Evolutionary conservation across 2,797 vertebrate species (phyloP).

Genomic region (Forpus xanthops): DNA sequence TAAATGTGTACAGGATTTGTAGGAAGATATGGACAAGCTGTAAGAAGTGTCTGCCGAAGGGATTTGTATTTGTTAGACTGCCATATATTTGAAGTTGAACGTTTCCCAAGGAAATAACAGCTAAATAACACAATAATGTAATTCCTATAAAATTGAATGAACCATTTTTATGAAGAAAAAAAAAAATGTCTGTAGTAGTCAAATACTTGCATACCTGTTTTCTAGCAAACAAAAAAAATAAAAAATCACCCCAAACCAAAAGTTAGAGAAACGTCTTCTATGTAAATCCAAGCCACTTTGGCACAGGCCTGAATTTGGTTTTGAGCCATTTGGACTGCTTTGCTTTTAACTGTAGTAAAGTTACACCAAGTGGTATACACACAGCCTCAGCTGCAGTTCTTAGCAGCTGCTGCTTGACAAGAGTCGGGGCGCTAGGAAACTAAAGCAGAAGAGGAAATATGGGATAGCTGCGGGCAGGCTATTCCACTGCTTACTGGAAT

Average conservation of each 20-base stretch:
- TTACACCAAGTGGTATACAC: accelerated
- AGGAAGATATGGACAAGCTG: not conserved
- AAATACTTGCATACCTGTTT: not conserved
- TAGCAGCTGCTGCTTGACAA: not conserved
- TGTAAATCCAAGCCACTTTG: not conserved
- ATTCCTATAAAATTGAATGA: not conserved
- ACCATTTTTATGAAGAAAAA: not conserved
- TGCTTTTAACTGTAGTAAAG: accelerated
- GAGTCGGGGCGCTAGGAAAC: not conserved
- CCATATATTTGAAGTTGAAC: not conserved
- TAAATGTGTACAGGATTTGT: not conserved
- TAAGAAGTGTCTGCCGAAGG: not conserved
- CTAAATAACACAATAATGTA: not conserved
- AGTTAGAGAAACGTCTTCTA: not conserved
- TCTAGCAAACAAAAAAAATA: not conserved
- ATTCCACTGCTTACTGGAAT: not conserved
- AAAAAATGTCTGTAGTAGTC: not conserved
- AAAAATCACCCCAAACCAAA: not conserved
- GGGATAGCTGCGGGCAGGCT: not conserved
- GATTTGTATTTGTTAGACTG: not conserved
- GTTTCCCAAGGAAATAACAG: not conserved
- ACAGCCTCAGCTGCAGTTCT: not conserved
- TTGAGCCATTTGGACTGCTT: not conserved
- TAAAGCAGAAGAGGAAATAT: not conserved
- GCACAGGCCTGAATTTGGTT: not conserved